phyloP scores from a whole-genome alignment of 2,888 invertebrate species.

The Hoplodrina blanda region DNA sequence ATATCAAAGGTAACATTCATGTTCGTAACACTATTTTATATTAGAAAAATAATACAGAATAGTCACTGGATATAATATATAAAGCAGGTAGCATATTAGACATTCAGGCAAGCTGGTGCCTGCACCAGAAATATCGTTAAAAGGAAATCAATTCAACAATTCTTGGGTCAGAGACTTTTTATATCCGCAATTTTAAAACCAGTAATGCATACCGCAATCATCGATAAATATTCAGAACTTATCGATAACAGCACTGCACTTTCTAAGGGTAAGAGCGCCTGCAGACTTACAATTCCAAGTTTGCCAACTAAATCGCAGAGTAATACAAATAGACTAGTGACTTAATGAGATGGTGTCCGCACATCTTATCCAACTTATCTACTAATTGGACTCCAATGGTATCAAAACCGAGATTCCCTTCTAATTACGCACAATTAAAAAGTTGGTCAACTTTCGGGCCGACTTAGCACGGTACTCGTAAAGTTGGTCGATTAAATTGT shows the following conservation, averaged over 20 bases:
- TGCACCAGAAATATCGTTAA: background rate
- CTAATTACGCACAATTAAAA: no score
- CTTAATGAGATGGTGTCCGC: no score
- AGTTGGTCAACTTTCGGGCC: no score
- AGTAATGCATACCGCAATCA: background rate
- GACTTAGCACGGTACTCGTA: no score
- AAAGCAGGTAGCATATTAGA: constrained; percentile 26
- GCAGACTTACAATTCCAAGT: no score
- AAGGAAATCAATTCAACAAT: background rate
- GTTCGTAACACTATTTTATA: constrained; percentile 68
- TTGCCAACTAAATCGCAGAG: no score
- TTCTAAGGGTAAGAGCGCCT: background rate
- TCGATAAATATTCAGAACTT: background rate
- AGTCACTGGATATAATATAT: constrained; percentile 67
- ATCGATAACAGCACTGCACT: constrained; percentile 1
- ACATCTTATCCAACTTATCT: no score
- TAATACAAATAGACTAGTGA: no score
- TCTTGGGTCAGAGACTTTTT: background rate
- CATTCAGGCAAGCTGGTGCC: background rate
- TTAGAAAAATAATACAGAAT: constrained; percentile 69
- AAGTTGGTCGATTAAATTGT: no score
- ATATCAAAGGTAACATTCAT: constrained; percentile 81
- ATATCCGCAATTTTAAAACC: background rate
- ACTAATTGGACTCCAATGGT: no score
- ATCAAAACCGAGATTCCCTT: no score